Percentiles rank a stretch among this genome's conserved stretches.
Evolutionary conservation across 35 echinoderm and acorn worm genomes (phyloP).

Genomic region (Strongylocentrotus purpuratus): DNA sequence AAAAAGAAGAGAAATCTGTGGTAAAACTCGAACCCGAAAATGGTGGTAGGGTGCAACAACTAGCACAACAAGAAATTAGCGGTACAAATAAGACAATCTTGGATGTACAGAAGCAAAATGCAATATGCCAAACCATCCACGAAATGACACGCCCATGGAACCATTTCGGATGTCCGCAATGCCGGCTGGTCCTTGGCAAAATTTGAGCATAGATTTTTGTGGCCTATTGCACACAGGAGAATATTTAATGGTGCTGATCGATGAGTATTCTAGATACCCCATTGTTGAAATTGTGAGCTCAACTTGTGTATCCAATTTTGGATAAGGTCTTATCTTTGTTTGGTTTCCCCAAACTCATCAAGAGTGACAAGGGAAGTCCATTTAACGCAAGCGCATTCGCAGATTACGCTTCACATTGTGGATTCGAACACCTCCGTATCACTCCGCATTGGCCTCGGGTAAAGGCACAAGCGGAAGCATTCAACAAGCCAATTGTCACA

Average conservation of each 20-base stretch:
- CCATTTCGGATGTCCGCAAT: slow-evolving; percentile 60
- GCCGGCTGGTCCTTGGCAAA: slow-evolving; percentile 54
- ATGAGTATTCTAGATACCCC: too few relatives aligned
- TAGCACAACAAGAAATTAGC: neutral
- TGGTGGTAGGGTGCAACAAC: neutral
- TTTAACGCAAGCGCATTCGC: slow-evolving; percentile 30
- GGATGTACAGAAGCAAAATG: neutral
- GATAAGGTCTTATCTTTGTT: too few relatives aligned
- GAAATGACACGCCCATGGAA: slow-evolving; percentile 43
- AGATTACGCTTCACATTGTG: slow-evolving; percentile 62
- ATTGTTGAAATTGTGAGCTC: too few relatives aligned
- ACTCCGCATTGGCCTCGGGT: slow-evolving; percentile 77
- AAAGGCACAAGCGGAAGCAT: slow-evolving; percentile 58
- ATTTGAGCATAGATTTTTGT: slow-evolving; percentile 76
- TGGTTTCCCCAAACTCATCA: slow-evolving; percentile 64
- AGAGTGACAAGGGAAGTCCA: slow-evolving; percentile 64
- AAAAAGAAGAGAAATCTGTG: neutral
- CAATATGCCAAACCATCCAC: neutral
- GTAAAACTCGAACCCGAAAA: neutral
- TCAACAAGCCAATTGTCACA: slow-evolving; percentile 52
- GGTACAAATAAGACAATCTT: neutral
- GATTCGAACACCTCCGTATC: slow-evolving; percentile 73
- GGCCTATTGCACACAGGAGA: slow-evolving; percentile 62
- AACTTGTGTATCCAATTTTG: too few relatives aligned
- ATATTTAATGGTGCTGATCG: slow-evolving; percentile 70